phyloP scores from a whole-genome alignment of 2,888 invertebrate genomes.

The Osedax fenrisi region DNA sequence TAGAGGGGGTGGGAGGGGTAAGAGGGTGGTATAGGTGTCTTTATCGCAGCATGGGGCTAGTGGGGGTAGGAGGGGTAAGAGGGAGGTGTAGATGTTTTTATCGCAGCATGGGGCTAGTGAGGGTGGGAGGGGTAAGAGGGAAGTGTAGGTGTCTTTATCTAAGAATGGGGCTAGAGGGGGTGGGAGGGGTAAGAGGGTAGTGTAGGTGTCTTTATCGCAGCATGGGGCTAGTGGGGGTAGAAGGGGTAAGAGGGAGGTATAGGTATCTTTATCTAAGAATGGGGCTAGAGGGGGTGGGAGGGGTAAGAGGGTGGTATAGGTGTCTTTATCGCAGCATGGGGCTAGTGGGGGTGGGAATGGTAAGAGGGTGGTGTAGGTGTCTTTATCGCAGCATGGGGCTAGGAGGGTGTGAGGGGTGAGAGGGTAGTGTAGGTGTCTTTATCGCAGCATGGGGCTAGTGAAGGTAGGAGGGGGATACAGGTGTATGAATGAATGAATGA shows the following conservation, averaged over 20 bases:
- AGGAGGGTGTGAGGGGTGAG: conserved; percentile 47
- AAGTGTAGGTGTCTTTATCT: conserved; percentile 17
- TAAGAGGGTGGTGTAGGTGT: too few species aligned
- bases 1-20: conserved; percentile 47
- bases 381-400: too few species aligned
- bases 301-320: too few species aligned
- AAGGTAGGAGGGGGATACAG: too few species aligned
- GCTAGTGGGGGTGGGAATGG: too few species aligned
- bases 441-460: not conserved
- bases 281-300: not conserved
- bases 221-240: conserved; percentile 46
- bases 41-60: not conserved
- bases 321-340: too few species aligned
- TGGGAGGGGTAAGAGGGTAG: too few species aligned
- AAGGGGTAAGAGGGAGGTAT: conserved; percentile 44
- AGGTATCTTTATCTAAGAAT: not conserved
- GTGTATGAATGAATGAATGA: too few species aligned
- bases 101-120: too few species aligned
- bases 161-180: not conserved
- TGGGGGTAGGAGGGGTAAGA: too few species aligned
- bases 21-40: conserved; percentile 38
- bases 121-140: conserved; percentile 47
- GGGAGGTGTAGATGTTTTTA: too few species aligned
- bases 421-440: conserved; percentile 36
- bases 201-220: too few species aligned